These are phyloP conservation scores for Bubo scandiacus DNA, from an alignment of 2,113 vertebrate species.

Conservation along the genomic window DNA sequence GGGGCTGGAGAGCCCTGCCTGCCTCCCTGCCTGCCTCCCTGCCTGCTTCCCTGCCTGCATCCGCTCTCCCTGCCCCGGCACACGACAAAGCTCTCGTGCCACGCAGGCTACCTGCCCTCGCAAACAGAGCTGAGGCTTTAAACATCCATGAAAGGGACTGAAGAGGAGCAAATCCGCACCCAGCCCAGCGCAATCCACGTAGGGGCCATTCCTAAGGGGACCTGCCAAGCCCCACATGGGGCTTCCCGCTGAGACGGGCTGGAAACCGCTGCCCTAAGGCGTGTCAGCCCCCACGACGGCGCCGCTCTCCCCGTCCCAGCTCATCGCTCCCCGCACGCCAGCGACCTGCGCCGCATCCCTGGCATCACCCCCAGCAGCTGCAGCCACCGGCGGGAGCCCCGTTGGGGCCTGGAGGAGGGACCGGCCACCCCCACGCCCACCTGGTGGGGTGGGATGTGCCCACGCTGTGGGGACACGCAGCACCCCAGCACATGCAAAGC, in stretches of 20 bases:
- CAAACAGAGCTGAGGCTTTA: not conserved
- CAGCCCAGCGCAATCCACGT: accelerated
- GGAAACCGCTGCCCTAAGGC: accelerated
- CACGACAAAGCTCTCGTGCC: accelerated
- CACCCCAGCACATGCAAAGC: not conserved
- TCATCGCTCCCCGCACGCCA: accelerated
- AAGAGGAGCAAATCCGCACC: accelerated
- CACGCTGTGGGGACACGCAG: accelerated
- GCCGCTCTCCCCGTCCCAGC: accelerated
- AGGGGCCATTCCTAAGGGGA: not conserved
- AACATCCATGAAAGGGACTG: accelerated
- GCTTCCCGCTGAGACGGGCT: not conserved
- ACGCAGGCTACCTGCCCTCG: accelerated
- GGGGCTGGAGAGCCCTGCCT: not conserved
- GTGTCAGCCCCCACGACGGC: accelerated
- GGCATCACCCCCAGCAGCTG: not conserved
- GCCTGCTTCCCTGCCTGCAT: not conserved
- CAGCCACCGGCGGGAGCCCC: accelerated
- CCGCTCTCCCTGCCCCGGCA: too few species aligned
- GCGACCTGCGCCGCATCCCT: not conserved
- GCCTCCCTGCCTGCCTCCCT: not conserved
- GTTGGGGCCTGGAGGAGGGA: accelerated
- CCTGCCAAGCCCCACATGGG: accelerated
- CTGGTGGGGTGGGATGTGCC: accelerated
- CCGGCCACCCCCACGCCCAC: accelerated